phyloP scores from a whole-genome alignment of 2,797 vertebrate genomes.

The Lophotriccus pileatus region DNA sequence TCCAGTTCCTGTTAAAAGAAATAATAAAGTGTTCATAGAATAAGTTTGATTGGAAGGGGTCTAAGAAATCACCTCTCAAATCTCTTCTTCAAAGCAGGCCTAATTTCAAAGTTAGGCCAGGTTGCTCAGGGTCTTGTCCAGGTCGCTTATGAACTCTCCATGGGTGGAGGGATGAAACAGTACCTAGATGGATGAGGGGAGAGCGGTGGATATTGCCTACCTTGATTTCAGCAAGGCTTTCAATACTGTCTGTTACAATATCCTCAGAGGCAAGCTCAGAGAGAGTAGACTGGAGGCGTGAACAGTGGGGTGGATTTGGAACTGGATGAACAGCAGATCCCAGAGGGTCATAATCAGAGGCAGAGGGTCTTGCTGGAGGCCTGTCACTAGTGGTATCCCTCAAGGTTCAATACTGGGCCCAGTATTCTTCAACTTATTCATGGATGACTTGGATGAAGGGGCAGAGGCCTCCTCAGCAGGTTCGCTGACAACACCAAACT shows the following conservation, averaged over 20 bases:
- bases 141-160: not conserved
- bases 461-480: accelerated
- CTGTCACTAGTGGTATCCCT: too few species aligned
- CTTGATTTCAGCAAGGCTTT: not conserved
- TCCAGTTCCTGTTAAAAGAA: not conserved
- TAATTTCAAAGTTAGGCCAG: not conserved
- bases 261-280: not conserved
- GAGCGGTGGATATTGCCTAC: not conserved
- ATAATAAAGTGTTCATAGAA: not conserved
- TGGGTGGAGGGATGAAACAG: not conserved
- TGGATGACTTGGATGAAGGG: not conserved
- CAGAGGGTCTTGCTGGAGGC: not conserved
- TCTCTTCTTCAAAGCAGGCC: not conserved
- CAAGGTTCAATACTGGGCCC: not conserved
- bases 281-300: not conserved
- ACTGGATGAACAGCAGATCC: not conserved
- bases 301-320: not conserved
- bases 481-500: not conserved
- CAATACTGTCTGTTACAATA: too few species aligned
- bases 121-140: not conserved
- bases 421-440: not conserved
- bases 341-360: not conserved
- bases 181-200: not conserved
- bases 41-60: not conserved
- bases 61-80: not conserved